phyloP scores from a whole-genome alignment of 2,113 vertebrate species.

The Hyaena hyaena region DNA sequence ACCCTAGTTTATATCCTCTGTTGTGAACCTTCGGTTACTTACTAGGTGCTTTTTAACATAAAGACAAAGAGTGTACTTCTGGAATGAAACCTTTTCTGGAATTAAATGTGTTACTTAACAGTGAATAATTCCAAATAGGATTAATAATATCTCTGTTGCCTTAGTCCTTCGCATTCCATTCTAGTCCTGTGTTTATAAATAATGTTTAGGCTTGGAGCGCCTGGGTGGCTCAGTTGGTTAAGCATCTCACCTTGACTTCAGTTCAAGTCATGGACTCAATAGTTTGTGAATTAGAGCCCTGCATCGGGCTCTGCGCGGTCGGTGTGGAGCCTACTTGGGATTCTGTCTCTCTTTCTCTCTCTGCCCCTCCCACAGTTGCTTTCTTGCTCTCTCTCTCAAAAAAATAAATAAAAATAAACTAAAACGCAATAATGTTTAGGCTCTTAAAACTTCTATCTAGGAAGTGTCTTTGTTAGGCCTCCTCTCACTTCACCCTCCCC shows the following conservation, averaged over 20 bases:
- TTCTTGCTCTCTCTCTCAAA: too few relatives aligned
- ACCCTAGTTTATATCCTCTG: neutral
- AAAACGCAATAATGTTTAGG: neutral
- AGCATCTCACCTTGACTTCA: too few relatives aligned
- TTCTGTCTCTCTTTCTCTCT: too few relatives aligned
- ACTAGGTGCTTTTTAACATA: constrained; percentile 24
- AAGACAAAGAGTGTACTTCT: neutral
- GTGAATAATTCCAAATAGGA: neutral
- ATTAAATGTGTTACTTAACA: neutral
- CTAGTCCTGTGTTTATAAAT: neutral
- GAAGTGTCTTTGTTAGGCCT: neutral
- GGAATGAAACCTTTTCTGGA: neutral
- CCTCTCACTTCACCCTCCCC: neutral
- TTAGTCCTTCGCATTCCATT: neutral
- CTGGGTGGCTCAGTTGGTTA: too few relatives aligned
- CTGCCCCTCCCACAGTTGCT: too few relatives aligned
- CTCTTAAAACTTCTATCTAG: neutral
- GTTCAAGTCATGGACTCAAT: too few relatives aligned
- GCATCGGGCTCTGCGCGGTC: too few relatives aligned
- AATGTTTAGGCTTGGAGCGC: too few relatives aligned
- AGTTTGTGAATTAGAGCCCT: too few relatives aligned
- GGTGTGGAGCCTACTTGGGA: too few relatives aligned
- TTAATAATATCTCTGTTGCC: neutral
- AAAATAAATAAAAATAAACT: too few relatives aligned
- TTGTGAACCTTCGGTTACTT: neutral